Base-by-base conservation (phyloP, 2,888 invertebrate species). In the Trissolcus brochymenae region DNA sequence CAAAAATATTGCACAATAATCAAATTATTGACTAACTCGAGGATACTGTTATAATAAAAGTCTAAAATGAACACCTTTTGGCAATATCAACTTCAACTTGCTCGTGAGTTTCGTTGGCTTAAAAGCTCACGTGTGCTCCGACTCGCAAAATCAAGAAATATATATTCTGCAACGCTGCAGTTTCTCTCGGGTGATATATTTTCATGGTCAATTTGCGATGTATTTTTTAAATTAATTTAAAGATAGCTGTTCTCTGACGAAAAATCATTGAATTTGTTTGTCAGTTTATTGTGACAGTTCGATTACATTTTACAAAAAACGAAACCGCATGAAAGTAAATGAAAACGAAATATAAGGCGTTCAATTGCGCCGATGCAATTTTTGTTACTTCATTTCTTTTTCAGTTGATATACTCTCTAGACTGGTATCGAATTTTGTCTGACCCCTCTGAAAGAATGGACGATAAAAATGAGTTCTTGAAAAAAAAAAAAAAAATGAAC, bases 61-160 rank as follows among this genome's bases (percentile, higher is more conserved):
- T 51, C 14, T 40, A 11, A 11, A 74, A 74, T 74, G 62, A 64
- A 68, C 25, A 25, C 61, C 64, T 64, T n/a, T n/a, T 21, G 59
- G 53, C 55, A 50, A 54, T 50, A 75, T 75, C 64, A 68, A 68
- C 64, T 64, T 57, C 64, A n/a, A n/a, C 75, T 67, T 61, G 50
- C 62, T 46, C 68, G 64, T 64, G 57, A 62, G 68, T 68, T 68
- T 75, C 64, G 68, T 64, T 68, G 75, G 68, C 59, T 75, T 75
- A 75, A 75, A 75, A 68, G 64, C 74, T 68, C 68, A 59, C 59
- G 49, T 59, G 65, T 54, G 25, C 25, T 64, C 55, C 64, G 59
- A 75, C 68, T 75, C 35, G 50, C 59, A 64, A 57, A 75, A 68
- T 68, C 53, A 68, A 64, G 68, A 75, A 75, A 64, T 35, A 35